These are phyloP conservation scores for Ctena decussata DNA, from an alignment of 2,888 invertebrate species.

Conservation along the genomic window DNA sequence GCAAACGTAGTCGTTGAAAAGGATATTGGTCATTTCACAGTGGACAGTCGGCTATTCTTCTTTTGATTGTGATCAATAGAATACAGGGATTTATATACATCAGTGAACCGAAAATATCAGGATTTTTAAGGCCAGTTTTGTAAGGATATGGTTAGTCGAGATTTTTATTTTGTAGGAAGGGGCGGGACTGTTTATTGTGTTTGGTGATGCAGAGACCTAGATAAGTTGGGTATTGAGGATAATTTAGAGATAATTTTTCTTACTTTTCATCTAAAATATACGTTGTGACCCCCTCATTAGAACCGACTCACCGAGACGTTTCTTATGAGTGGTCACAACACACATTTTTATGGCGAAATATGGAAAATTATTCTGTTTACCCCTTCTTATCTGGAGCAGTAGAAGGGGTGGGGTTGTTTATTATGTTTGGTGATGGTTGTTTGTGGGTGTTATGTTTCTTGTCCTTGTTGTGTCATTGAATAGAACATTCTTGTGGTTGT, in stretches of 20 bases:
- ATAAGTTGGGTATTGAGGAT: no score
- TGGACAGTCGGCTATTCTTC: background rate
- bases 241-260: no score
- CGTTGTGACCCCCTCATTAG: no score
- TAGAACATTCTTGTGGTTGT: no score
- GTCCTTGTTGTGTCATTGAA: background rate
- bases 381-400: no score
- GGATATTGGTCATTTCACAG: conserved; percentile 1
- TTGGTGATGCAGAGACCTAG: background rate
- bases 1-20: background rate
- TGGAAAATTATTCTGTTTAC: no score
- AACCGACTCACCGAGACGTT: no score
- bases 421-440: no score
- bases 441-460: background rate
- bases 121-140: background rate
- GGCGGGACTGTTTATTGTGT: background rate
- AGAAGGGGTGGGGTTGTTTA: no score
- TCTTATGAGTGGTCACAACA: no score
- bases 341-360: no score
- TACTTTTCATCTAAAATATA: no score
- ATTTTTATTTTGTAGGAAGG: background rate
- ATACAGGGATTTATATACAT: background rate
- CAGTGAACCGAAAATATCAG: background rate
- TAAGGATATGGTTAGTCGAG: background rate
- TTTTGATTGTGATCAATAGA: conserved; percentile 2